These are phyloP conservation scores for Smittia sp. DNA, from an alignment of 2,888 invertebrate species.

Conservation along the genomic window DNA sequence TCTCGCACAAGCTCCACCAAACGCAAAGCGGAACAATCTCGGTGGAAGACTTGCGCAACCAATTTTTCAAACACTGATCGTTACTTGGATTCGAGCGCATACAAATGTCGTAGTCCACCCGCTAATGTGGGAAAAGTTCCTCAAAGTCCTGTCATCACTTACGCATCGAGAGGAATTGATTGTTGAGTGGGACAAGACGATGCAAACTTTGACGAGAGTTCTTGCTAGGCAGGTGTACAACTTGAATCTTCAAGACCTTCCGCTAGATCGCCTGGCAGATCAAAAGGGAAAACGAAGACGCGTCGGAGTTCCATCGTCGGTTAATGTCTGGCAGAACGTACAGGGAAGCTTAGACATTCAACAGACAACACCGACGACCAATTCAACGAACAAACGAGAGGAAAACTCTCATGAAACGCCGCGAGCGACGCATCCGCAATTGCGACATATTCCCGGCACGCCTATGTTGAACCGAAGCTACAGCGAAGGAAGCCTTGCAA, in stretches of 20 bases:
- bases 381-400: conserved; percentile 43
- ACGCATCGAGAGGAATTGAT: conserved; percentile 94
- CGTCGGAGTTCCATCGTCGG: conserved; percentile 45
- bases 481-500: conserved; percentile 58
- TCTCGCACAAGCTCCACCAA: conserved; percentile 73
- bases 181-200: conserved; percentile 97
- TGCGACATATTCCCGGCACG: conserved; percentile 45
- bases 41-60: conserved; percentile 80
- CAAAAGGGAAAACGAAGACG: conserved; percentile 71
- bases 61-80: conserved; percentile 88
- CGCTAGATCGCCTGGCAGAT: conserved; percentile 73
- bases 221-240: conserved; percentile 93
- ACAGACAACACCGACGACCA: conserved; percentile 39
- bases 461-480: conserved; percentile 55
- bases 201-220: conserved; percentile 93
- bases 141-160: conserved; percentile 79
- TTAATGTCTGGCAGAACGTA: conserved; percentile 49
- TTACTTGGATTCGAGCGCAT: conserved; percentile 97
- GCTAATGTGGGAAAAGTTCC: conserved; percentile 91
- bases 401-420: conserved; percentile 45
- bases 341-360: conserved; percentile 42
- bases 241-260: conserved; percentile 84
- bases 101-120: conserved; percentile 86
- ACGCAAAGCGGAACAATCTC: conserved; percentile 71
- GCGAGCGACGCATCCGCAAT: conserved; percentile 42